These are phyloP conservation scores for Vandiemenella viatica DNA, from an alignment of 2,888 invertebrate species.

Conservation along the genomic window DNA sequence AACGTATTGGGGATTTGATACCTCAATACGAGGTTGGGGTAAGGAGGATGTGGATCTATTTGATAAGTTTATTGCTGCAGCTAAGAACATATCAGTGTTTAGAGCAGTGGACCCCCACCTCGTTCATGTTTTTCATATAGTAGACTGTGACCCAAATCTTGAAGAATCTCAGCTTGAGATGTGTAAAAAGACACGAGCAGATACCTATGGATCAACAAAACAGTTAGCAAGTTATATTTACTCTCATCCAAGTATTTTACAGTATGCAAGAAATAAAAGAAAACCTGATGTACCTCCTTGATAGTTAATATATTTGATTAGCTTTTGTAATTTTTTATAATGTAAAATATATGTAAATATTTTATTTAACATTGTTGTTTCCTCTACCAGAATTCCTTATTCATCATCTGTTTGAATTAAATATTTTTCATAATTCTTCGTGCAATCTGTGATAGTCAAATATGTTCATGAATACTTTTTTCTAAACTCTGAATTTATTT, in stretches of 20 bases:
- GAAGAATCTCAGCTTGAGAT: conserved; percentile 69
- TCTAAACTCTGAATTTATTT: no score
- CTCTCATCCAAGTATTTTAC: conserved; percentile 17
- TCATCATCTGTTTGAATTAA: no score
- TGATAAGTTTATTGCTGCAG: conserved; percentile 52
- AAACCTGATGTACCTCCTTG: conserved; percentile 7
- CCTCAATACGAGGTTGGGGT: conserved; percentile 90
- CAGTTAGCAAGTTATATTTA: conserved; percentile 29
- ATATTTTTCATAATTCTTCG: no score
- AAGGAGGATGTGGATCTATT: conserved; percentile 92
- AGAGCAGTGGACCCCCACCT: conserved; percentile 76
- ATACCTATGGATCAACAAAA: conserved; percentile 46
- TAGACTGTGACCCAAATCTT: conserved; percentile 69
- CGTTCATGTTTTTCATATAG: conserved; percentile 84
- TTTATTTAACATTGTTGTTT: no score
- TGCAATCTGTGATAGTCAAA: no score
- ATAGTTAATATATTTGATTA: no score
- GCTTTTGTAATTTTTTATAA: no score
- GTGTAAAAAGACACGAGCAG: conserved; percentile 85
- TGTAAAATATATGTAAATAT: no score
- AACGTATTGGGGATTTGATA: conserved; percentile 77
- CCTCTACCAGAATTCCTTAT: no score
- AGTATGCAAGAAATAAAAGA: conserved; percentile 12
- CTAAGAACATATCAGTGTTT: conserved; percentile 51
- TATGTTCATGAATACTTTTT: no score